These are phyloP conservation scores for Scolopax rusticola DNA, from an alignment of 2,797 vertebrate species.

Conservation along the genomic window DNA sequence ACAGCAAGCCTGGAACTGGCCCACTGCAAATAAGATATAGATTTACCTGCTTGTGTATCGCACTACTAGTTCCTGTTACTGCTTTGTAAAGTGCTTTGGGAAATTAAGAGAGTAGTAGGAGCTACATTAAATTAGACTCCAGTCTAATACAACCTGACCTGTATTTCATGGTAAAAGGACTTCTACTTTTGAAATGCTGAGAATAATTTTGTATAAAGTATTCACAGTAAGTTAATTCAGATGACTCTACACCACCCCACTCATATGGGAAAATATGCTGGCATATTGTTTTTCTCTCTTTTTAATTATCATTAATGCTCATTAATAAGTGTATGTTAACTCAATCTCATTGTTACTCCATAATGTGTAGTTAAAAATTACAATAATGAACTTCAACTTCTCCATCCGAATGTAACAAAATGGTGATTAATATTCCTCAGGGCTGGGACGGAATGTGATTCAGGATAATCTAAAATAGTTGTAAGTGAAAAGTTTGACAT, in stretches of 20 bases:
- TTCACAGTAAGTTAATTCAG: not conserved
- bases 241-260: not conserved
- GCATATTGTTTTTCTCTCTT: not conserved
- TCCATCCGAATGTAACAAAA: conserved; percentile 37
- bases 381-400: conserved; percentile 9
- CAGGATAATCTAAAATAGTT: not conserved
- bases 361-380: conserved; percentile 21
- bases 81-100: conserved; percentile 19
- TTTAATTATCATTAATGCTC: conserved; percentile 28
- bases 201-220: not conserved
- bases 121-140: conserved; percentile 20
- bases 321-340: conserved; percentile 39
- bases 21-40: not conserved
- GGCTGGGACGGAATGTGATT: not conserved
- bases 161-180: conserved; percentile 24
- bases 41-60: not conserved
- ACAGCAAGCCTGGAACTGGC: not conserved
- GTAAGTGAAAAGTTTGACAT: not conserved
- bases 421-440: conserved; percentile 37
- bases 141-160: conserved; percentile 2
- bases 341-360: conserved; percentile 23
- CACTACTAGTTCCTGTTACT: not conserved
- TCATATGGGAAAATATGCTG: not conserved
- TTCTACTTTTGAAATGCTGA: conserved; percentile 10
- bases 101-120: conserved; percentile 15